Evolutionary conservation across 2,113 vertebrate species (phyloP), one percentile per base, ranked within the genome.

Genomic region (Macroglossus sobrinus): DNA sequence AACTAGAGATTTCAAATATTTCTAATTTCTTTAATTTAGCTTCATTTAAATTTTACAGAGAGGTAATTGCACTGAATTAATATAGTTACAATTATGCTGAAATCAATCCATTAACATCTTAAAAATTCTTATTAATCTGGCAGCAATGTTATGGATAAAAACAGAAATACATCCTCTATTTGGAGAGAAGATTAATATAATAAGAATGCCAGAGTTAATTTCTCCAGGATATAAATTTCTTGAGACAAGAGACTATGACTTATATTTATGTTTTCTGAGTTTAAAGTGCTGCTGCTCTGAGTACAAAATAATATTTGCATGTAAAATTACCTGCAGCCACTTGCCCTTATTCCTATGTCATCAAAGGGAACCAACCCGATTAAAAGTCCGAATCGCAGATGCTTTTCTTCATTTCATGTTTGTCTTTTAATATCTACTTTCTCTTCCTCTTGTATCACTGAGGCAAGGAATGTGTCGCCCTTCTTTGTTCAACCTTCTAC

Each of bases 11-110:
- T 98, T 98, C 97, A 98, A 98, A 98, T 98, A 98, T 98, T 98
- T 98, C 98, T 98, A 98, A 99, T 98, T 98, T 98, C 98, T 98
- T 94, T 98, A 98, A 98, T 99, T 98, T 99, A 98, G 98, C 98
- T 98, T 98, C 97, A 98, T 99, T 98, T 98, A 98, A 98, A 98
- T 99, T 98, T 98, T 98, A 98, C 98, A 98, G 98, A 98, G 98
- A 98, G 97, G 98, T 99, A 99, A 99, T 98, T 98, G 98, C 98
- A 97, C 98, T 98, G 98, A 98, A 98, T 98, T 98, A 98, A 99
- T 98, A 98, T 97, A 98, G 98, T 98, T 98, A 98, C 98, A 98
- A 98, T 98, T 98, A 98, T 98, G 97, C 97, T 90, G 85, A 98
- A 98, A 98, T 98, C 98, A 98, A 98, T 98, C 98, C 97, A 98